phyloP scores from a whole-genome alignment of 1,140 invertebrate genomes.

The Diuraphis noxia region DNA sequence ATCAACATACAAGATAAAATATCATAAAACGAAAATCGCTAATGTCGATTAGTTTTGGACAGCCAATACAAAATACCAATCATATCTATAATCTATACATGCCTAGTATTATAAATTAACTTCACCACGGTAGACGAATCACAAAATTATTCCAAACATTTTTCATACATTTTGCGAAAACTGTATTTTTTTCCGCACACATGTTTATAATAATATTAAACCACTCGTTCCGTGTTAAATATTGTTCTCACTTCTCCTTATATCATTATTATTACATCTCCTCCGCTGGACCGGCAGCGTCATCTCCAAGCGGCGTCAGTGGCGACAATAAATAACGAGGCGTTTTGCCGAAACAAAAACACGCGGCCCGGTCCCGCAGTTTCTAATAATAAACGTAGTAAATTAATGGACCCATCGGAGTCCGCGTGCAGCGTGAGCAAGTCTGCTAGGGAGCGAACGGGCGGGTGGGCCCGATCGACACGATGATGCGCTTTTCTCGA shows the following conservation, averaged over 20 bases:
- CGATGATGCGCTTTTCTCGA: slow-evolving; percentile 15
- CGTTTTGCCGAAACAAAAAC: slow-evolving; percentile 26
- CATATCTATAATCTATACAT: not conserved
- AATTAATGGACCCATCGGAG: slow-evolving; percentile 19
- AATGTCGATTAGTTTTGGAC: not conserved
- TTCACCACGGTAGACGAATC: not conserved
- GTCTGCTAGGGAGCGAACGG: not conserved
- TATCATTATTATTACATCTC: not conserved
- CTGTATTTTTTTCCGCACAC: not conserved
- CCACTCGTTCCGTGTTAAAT: not conserved
- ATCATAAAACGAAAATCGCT: not conserved
- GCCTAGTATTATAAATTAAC: not conserved
- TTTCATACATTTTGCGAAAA: not conserved
- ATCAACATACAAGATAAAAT: not conserved
- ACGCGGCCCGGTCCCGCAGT: not conserved
- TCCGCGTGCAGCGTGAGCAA: not conserved
- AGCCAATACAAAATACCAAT: not conserved
- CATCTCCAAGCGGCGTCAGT: not conserved
- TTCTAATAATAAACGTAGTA: slow-evolving; percentile 44
- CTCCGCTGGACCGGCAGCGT: not conserved
- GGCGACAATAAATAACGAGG: slow-evolving; percentile 25
- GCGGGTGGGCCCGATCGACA: not conserved
- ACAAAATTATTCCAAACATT: not conserved
- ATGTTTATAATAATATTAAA: not conserved
- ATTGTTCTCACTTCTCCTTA: not conserved